Evolutionary conservation across 2,888 invertebrate genomes (phyloP).

Genomic region (Plagodis dolabraria): DNA sequence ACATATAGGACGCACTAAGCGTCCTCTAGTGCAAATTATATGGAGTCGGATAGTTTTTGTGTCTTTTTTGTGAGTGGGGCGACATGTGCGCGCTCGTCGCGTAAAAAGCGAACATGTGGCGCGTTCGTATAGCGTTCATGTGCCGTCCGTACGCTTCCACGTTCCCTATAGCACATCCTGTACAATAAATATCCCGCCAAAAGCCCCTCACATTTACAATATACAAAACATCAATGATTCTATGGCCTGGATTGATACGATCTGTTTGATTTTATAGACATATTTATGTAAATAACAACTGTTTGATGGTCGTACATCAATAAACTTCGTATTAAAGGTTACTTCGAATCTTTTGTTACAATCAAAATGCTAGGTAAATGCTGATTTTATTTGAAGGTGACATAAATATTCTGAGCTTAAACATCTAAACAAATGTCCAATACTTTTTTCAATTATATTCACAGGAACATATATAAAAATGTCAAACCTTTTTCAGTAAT

Average conservation of each 20-base stretch:
- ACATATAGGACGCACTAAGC: constrained; percentile 7
- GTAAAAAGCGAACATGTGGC: constrained; percentile 63
- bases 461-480: too few relatives aligned
- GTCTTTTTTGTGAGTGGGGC: constrained; percentile 40
- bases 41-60: constrained; percentile 42
- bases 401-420: too few relatives aligned
- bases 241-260: constrained; percentile 1
- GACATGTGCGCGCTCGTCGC: constrained; percentile 54
- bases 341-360: too few relatives aligned
- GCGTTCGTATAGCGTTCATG: constrained; percentile 15
- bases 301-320: too few relatives aligned
- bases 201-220: constrained; percentile 18
- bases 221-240: neutral
- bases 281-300: too few relatives aligned
- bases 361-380: too few relatives aligned
- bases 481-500: too few relatives aligned
- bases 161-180: constrained; percentile 54
- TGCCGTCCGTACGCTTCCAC: constrained; percentile 28
- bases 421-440: too few relatives aligned
- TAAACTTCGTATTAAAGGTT: too few relatives aligned
- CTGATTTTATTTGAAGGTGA: too few relatives aligned
- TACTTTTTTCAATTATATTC: too few relatives aligned
- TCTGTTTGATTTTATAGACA: neutral
- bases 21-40: constrained; percentile 21
- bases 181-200: constrained; percentile 47